phyloP scores from a whole-genome alignment of 1,140 invertebrate genomes.

The Drosophila lini region DNA sequence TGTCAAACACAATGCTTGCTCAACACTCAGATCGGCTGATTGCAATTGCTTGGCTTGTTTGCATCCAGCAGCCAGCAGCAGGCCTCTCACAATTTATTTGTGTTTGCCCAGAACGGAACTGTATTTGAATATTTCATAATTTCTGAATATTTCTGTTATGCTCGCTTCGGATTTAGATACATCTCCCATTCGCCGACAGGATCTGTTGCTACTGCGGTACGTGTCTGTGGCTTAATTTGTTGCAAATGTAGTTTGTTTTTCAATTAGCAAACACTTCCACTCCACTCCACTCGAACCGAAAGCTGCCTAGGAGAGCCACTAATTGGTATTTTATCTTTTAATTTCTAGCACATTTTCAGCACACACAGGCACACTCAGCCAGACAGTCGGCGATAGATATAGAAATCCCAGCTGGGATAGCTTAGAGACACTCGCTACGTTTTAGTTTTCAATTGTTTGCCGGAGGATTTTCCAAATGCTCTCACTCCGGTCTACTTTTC shows the following conservation, averaged over 20 bases:
- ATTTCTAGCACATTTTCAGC: slow-evolving; percentile 65
- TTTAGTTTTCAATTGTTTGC: slow-evolving; percentile 61
- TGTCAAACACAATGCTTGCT: slow-evolving; percentile 81
- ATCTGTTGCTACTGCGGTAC: slow-evolving; percentile 54
- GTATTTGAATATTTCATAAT: slow-evolving; percentile 69
- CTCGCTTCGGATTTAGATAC: slow-evolving; percentile 39
- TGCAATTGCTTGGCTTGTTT: slow-evolving; percentile 80
- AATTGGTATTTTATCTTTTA: slow-evolving; percentile 82
- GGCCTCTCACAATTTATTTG: slow-evolving; percentile 32
- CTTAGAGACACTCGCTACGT: slow-evolving; percentile 54
- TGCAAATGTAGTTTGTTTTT: slow-evolving; percentile 74
- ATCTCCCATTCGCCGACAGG: slow-evolving; percentile 8
- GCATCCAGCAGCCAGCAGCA: slow-evolving; percentile 25
- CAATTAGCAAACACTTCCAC: slow-evolving; percentile 66
- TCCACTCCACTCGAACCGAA: slow-evolving; percentile 26
- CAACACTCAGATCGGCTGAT: slow-evolving; percentile 75
- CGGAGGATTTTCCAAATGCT: slow-evolving; percentile 47
- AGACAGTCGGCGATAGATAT: slow-evolving; percentile 4
- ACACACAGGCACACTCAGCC: slow-evolving; percentile 20
- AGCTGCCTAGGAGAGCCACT: slow-evolving; percentile 52
- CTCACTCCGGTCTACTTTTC: slow-evolving; percentile 16
- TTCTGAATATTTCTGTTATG: slow-evolving; percentile 54
- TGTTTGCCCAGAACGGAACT: slow-evolving; percentile 49
- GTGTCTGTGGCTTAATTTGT: slow-evolving; percentile 73
- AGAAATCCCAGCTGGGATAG: slow-evolving; percentile 48